Conservation (phyloP, 1,140 invertebrate species). For the Drosophila setifemur region DNA sequence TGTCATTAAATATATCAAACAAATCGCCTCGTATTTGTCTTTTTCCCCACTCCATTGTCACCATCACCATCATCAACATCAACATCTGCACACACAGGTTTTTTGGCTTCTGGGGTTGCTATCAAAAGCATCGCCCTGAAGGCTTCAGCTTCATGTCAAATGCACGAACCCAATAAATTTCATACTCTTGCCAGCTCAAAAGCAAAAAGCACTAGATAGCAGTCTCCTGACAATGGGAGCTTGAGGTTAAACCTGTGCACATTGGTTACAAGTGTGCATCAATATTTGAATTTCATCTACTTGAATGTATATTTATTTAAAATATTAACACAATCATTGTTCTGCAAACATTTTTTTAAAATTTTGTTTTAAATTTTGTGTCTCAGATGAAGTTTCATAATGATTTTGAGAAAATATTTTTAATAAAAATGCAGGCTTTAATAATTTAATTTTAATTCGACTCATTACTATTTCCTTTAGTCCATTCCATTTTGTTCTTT, state of each 20-base stretch:
- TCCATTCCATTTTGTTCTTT: no score
- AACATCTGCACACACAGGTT: constrained; percentile 25
- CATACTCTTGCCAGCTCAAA: constrained; percentile 34
- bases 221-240: constrained; percentile 46
- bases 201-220: constrained; percentile 22
- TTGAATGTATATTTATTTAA: neutral
- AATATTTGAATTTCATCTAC: no score
- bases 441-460: no score
- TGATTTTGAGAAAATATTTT: no score
- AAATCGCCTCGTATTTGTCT: constrained; percentile 15
- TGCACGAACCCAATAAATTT: constrained; percentile 74
- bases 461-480: no score
- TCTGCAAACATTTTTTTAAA: no score
- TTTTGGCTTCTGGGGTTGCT: constrained; percentile 22
- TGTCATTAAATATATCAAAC: constrained; percentile 19
- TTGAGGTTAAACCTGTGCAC: constrained; percentile 25
- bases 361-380: no score
- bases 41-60: constrained; percentile 4
- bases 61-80: neutral
- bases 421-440: no score
- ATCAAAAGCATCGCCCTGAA: constrained; percentile 64
- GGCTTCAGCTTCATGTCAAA: constrained; percentile 77
- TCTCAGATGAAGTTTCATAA: no score
- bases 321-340: no score
- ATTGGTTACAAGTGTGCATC: constrained; percentile 11